A percentile compares a stretch with the other conserved stretches of the same genome.
These are phyloP conservation scores for Forbesichthys papilliferus DNA, from an alignment of 2,113 vertebrate genomes.

Conservation along the genomic window DNA sequence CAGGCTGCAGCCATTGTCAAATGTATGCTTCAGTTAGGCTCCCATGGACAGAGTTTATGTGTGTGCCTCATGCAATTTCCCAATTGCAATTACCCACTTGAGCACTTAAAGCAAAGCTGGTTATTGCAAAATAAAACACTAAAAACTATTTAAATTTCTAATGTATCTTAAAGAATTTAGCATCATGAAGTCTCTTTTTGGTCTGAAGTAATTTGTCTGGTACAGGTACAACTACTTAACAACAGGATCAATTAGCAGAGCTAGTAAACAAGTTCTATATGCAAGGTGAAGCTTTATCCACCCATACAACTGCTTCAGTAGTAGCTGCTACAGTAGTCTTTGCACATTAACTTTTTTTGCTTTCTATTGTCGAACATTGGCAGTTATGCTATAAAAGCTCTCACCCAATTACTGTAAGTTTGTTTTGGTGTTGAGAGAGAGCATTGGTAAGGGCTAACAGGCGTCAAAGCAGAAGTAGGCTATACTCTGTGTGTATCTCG, in stretches of 20 bases:
- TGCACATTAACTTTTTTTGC: no score
- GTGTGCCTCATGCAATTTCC: not conserved
- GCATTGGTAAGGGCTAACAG: conserved; percentile 7
- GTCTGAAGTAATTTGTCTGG: no score
- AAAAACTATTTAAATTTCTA: not conserved
- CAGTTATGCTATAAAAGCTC: conserved; percentile 8
- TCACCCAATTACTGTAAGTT: conserved; percentile 37
- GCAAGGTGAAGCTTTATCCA: no score
- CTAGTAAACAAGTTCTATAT: no score
- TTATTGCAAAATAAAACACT: not conserved
- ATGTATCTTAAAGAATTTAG: not conserved
- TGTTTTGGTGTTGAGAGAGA: conserved; percentile 12
- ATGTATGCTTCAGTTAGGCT: no score
- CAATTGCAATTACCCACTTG: not conserved
- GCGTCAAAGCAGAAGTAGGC: conserved; percentile 27
- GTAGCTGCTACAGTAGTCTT: no score
- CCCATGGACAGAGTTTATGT: no score
- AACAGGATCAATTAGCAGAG: no score
- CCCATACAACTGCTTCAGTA: no score
- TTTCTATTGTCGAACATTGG: no score
- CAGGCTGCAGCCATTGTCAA: not conserved
- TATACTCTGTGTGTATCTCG: not conserved
- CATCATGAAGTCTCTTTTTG: conserved; percentile 4
- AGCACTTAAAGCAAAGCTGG: conserved; percentile 1
- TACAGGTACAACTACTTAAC: no score